These are phyloP conservation scores for Pseudachorutes palmiensis DNA, from an alignment of 1,140 invertebrate species.

Conservation along the genomic window DNA sequence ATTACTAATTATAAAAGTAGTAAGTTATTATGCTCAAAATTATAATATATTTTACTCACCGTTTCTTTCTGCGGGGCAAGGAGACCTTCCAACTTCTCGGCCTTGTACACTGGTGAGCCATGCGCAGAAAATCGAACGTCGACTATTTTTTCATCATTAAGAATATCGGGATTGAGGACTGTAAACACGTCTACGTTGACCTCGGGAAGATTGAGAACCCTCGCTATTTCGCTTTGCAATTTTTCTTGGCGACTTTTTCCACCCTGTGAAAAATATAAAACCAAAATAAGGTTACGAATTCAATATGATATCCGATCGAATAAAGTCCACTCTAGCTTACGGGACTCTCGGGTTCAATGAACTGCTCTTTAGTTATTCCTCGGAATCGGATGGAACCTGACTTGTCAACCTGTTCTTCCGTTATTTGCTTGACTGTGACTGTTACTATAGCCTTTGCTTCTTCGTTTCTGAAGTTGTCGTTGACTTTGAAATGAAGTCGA, in stretches of 20 bases:
- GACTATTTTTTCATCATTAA: slow-evolving; percentile 48
- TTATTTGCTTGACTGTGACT: slow-evolving; percentile 72
- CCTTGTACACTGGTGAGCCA: slow-evolving; percentile 78
- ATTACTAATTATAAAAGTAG: slow-evolving; percentile 6
- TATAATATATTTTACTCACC: slow-evolving; percentile 43
- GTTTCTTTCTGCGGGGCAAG: slow-evolving; percentile 56
- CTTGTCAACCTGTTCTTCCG: slow-evolving; percentile 77
- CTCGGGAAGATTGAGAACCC: slow-evolving; percentile 62
- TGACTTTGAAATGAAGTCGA: slow-evolving; percentile 59
- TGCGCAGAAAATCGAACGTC: slow-evolving; percentile 86
- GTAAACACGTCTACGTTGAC: slow-evolving; percentile 89
- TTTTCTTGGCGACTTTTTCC: slow-evolving; percentile 63
- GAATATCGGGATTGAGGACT: slow-evolving; percentile 60
- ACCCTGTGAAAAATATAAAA: slow-evolving; percentile 5
- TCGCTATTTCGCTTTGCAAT: slow-evolving; percentile 57
- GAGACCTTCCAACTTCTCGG: slow-evolving; percentile 74
- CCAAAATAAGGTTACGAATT: not conserved
- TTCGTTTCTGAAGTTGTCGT: not conserved
- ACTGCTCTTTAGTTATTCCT: slow-evolving; percentile 72
- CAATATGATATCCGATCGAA: not conserved
- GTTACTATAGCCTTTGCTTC: slow-evolving; percentile 58
- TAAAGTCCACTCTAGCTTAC: slow-evolving; percentile 21
- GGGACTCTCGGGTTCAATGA: slow-evolving; percentile 53
- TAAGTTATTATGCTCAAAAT: not conserved
- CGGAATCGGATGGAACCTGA: slow-evolving; percentile 78